These are phyloP conservation scores for Brenthis daphne DNA, from an alignment of 2,888 invertebrate species.

Conservation along the genomic window DNA sequence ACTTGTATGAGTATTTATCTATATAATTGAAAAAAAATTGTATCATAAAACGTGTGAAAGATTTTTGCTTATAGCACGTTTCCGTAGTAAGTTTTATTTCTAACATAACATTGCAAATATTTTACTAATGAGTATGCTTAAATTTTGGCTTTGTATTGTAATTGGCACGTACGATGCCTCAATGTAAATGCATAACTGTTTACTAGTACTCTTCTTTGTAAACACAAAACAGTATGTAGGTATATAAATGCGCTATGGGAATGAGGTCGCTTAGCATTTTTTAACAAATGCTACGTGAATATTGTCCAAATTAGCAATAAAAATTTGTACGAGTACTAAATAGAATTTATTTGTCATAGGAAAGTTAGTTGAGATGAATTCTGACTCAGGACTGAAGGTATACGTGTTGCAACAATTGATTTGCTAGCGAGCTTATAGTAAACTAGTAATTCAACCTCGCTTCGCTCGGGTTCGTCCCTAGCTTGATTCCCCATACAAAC, in stretches of 20 bases:
- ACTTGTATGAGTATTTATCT: too few relatives aligned
- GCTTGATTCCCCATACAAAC: too few relatives aligned
- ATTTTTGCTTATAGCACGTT: too few relatives aligned
- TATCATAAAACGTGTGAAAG: too few relatives aligned
- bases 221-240: conserved; percentile 27
- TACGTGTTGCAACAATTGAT: conserved; percentile 10
- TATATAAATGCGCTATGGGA: conserved; percentile 32
- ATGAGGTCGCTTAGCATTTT: conserved; percentile 32
- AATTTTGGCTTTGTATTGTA: conserved; percentile 17
- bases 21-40: too few relatives aligned
- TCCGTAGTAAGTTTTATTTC: too few relatives aligned
- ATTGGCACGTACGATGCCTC: conserved; percentile 20
- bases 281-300: conserved; percentile 35
- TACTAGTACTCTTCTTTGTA: conserved; percentile 15
- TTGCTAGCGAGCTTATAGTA: not conserved
- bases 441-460: too few relatives aligned
- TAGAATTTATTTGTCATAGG: conserved; percentile 21
- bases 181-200: not conserved
- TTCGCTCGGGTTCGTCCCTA: too few relatives aligned
- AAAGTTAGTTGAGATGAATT: conserved; percentile 11
- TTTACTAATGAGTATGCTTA: not conserved
- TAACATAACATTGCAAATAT: too few relatives aligned
- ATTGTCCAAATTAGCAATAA: conserved; percentile 38
- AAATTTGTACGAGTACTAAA: conserved; percentile 14
- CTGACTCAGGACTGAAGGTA: not conserved